Base-by-base conservation (phyloP, 2,797 vertebrate species). In the Peromyscus melanophrys region DNA sequence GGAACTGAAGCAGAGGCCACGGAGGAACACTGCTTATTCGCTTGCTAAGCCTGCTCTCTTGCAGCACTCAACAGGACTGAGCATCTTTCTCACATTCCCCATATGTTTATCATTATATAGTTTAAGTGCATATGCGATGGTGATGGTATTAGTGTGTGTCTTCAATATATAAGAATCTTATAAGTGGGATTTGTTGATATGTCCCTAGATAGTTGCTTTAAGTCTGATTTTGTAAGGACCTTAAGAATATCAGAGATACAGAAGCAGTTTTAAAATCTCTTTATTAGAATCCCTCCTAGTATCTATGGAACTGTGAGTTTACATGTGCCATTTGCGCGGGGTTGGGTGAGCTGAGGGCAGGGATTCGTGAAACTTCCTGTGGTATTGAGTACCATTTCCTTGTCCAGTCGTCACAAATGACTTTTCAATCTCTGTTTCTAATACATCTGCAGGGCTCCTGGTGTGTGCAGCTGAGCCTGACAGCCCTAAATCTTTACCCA, bases 181-280 rank as follows among this genome's bases (percentile, higher is more conserved):
- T 17, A 12, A 16, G 4, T 57, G 92, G 63, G 29, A 27, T 37
- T 90, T 83, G 49, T 55, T 43, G 40, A 55, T 1, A 3, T 88
- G 43, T 80, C 31, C 77, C 3, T 92, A 27, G 63, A 75, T 40
- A 59, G 27, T 71, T 84, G 43, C 14, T 94, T 93, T 80, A 90
- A 17, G 27, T 84, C 77, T 87, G 67, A 90, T 78, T 93, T 82
- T 96, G 49, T 67, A 21, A 59, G 52, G 82, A 76, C 43, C 49
- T 94, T n/a, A 43, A 31, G 61, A n/a, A 27, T 88, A 82, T 69
- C 57, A 82, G 23, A 55, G 61, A 84, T 76, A 73, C 14, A 43
- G 27, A 73, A 75, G n/a, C 13, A 71, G 37, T 57, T 76, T 95
- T 95, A 43, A 95, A 59, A 67, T 73, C 14, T 8, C 55, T 84